Evolutionary conservation across 2,888 invertebrate genomes (phyloP).

Genomic region (Anarsia innoxiella): DNA sequence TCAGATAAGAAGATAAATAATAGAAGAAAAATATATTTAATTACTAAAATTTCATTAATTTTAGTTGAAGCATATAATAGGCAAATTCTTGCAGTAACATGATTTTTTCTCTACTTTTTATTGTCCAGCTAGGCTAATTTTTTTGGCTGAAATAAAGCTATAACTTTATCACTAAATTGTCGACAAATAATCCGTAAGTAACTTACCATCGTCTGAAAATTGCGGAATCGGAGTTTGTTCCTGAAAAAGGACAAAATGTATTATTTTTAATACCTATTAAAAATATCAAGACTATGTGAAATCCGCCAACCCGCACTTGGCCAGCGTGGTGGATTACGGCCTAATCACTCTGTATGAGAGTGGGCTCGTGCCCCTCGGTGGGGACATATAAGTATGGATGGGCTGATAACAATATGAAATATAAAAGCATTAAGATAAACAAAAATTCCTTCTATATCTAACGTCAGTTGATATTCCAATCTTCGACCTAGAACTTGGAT

Average conservation of each 20-base stretch:
- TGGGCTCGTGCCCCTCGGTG: background rate
- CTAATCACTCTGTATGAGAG: background rate
- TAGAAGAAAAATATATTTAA: background rate
- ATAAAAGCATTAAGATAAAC: background rate
- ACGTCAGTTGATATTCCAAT: too few relatives aligned
- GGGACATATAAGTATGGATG: background rate
- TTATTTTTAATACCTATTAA: background rate
- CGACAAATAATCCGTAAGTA: background rate
- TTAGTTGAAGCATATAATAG: background rate
- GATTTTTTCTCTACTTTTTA: too few relatives aligned
- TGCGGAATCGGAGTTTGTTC: slow-evolving; percentile 88
- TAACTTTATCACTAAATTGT: background rate
- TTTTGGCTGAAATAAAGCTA: background rate
- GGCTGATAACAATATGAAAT: background rate
- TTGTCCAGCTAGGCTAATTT: too few relatives aligned
- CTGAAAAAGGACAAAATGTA: slow-evolving; percentile 60
- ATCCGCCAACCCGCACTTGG: too few relatives aligned
- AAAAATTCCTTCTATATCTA: too few relatives aligned
- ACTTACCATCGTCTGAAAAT: slow-evolving; percentile 84
- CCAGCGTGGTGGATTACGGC: too few relatives aligned
- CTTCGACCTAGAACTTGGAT: too few relatives aligned
- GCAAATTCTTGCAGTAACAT: background rate
- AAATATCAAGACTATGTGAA: background rate
- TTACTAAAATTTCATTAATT: background rate
- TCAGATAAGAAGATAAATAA: too few relatives aligned